These are phyloP conservation scores for Podiceps cristatus DNA, from an alignment of 2,113 vertebrate species.

Conservation along the genomic window DNA sequence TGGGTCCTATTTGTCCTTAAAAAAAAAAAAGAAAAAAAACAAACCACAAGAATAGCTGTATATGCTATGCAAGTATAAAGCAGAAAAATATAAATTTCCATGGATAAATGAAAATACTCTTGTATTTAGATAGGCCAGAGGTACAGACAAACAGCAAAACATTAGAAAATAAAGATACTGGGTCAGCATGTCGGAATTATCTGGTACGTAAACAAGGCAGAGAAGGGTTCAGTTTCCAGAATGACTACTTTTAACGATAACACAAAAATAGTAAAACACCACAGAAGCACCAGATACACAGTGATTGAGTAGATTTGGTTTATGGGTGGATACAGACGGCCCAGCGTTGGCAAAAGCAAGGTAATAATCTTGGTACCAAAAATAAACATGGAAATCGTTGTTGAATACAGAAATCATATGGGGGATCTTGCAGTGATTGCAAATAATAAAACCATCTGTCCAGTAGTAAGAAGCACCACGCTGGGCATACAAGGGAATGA, in stretches of 20 bases:
- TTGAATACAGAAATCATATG: neutral
- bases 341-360: neutral
- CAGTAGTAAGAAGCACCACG: neutral
- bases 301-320: neutral
- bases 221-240: neutral
- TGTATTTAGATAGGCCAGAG: neutral
- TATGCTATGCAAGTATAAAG: neutral
- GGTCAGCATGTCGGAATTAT: neutral
- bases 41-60: neutral
- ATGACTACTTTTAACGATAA: neutral
- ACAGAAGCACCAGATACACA: neutral
- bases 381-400: neutral
- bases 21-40: neutral
- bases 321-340: neutral
- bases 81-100: neutral
- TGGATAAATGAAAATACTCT: neutral
- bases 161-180: neutral
- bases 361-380: neutral
- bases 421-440: neutral
- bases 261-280: neutral
- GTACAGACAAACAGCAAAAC: neutral
- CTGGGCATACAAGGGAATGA: neutral
- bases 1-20: neutral
- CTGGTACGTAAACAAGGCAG: neutral
- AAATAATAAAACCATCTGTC: constrained; percentile 46